Conservation (phyloP, 2,888 invertebrate species). For the Electrophaes corylata region DNA sequence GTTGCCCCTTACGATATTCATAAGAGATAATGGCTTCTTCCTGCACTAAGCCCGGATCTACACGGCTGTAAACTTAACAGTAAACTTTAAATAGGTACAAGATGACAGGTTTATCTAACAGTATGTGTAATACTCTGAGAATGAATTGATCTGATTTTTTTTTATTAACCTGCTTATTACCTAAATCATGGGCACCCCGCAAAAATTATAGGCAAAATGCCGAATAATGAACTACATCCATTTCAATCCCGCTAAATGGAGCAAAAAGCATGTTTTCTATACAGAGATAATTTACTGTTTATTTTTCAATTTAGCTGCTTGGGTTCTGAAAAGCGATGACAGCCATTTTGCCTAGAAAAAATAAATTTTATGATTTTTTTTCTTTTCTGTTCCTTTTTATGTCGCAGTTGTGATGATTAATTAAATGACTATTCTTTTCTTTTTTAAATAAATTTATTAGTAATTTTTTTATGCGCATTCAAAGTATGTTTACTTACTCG, state of each 20-base stretch:
- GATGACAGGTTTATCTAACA: no score
- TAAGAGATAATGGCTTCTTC: no score
- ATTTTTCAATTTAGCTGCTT: slow-evolving; percentile 3
- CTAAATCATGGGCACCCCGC: slow-evolving; percentile 16
- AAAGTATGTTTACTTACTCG: no score
- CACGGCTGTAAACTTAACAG: no score
- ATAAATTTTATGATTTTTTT: not conserved
- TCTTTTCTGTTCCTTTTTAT: slow-evolving; percentile 1
- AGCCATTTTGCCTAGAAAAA: not conserved
- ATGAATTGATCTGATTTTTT: not conserved
- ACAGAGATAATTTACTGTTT: slow-evolving; percentile 14
- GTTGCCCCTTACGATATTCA: no score
- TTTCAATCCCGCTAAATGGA: slow-evolving; percentile 26
- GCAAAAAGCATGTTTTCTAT: slow-evolving; percentile 23
- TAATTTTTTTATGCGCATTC: no score
- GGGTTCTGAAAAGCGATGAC: not conserved
- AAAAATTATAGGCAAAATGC: slow-evolving; percentile 19
- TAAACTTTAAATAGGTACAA: no score
- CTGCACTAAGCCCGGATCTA: no score
- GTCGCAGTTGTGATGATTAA: no score
- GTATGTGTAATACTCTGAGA: no score
- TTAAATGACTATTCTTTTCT: no score
- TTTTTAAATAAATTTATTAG: no score
- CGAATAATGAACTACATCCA: slow-evolving; percentile 21
- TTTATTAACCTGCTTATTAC: not conserved